Base-by-base conservation (phyloP, 2,797 vertebrate genomes). In the Anguilla megastoma region DNA sequence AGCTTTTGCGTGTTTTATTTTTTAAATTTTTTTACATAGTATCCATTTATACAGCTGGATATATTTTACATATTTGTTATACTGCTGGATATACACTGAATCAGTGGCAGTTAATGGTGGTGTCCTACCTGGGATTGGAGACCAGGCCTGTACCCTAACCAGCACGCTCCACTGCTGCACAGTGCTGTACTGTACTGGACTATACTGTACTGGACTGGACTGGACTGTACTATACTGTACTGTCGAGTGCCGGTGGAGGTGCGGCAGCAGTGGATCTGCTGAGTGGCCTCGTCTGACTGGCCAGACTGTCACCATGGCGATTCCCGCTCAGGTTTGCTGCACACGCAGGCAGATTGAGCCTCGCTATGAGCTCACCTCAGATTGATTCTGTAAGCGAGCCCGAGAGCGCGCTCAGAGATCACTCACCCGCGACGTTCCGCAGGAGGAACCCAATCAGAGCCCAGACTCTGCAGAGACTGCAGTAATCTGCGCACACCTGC, bases 271-370 rank as follows among this genome's bases (percentile, higher is more conserved):
- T 60, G 58, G 16, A 18, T 12, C 12, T 79, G 74, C 33, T 79
- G 79, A 50, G 24, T 5, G 36, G 18, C 33, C 74, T 41, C 74
- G 16, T 5, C 16, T 80, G 74, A 36, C 5, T 76, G 45, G 41
- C 79, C 27, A 52, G 60, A 27, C 41, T 84, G 87, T 69, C 63
- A 54, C 58, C 24, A 52, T 74, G 76, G 54, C 60, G 24, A 83
- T 85, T 56, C 45, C 69, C 9, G 30, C 45, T 69, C 60, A 48
- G 56, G n/a, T 58, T 69, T 41, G 84, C 12, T 84, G 60, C 54
- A 50, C 54, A 87, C 69, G 24, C 86, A 83, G 52, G 27, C 76
- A 48, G 52, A 87, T 18, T 63, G 48, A 48, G 86, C 12, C 9
- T 14, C 7, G 36, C 58, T 10, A n/a, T 41, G 33, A 66, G 33